Evolutionary conservation across 2,113 vertebrate genomes (phyloP), one percentile per base, ranked within the genome.

Genomic region (Mellivora capensis): DNA sequence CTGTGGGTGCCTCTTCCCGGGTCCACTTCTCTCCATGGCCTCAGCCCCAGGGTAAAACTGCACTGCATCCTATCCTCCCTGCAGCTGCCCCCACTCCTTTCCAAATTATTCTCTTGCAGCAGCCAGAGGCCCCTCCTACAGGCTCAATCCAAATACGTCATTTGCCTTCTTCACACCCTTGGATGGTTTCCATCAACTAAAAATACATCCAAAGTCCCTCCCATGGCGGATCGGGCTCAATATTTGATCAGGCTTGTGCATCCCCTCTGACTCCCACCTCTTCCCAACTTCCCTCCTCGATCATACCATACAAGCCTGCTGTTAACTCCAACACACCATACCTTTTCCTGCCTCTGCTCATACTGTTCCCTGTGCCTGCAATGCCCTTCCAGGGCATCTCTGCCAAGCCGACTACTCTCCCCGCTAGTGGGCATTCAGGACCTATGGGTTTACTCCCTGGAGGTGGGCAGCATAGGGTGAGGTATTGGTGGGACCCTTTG

Each of bases 241-340:
- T 2, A n/a, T n/a, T n/a, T n/a, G 4, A 71, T n/a, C 1, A 9
- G 49, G 49, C 61, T 42, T n/a, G 9, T 12, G 13, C 0, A 1
- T 6, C 42, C 27, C 44, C 71, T 76, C 42, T 9, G 39, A 15
- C 64, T 77, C n/a, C 80, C 72, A 1, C 4, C 39, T 39, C 11
- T 67, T 62, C 5, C 42, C 44, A 14, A 17, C 72, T 44, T 44
- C 44, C 17, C 29, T 13, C 39, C 59, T 10, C 31, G 23, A 8
- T 34, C 31, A 4, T 29, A 31, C 6, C 4, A 6, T 2, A 20
- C n/a, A 3, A 17, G 11, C 31, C 59, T 39, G 42, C n/a, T 31
- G 34, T 21, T 14, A 47, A 47, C 76, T 6, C 91, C 72, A 20
- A 3, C 12, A 6, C 37, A 2, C 14, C 13, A 0, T 0, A 14